Conservation (phyloP, 2,888 invertebrate genomes). For the Protonemura montana region DNA sequence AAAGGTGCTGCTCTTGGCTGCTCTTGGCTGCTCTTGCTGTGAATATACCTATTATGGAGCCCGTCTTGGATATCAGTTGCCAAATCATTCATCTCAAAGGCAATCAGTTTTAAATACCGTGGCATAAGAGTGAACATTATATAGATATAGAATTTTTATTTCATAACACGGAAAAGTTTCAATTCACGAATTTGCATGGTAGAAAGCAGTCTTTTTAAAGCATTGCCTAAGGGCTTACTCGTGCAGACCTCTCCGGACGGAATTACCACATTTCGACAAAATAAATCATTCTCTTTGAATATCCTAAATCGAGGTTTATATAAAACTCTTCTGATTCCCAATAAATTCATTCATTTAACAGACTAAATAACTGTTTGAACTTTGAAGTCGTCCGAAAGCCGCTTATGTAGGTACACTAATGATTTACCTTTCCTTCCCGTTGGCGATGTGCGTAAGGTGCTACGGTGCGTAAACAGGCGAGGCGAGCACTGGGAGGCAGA, state of each 20-base stretch:
- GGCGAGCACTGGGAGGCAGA: not conserved
- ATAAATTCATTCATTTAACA: not conserved
- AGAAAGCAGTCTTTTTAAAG: not conserved
- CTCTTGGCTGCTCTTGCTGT: not conserved
- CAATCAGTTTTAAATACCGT: not conserved
- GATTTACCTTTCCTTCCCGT: not conserved
- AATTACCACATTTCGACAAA: not conserved
- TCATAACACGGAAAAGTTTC: not conserved
- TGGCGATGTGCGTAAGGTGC: not conserved
- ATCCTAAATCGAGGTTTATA: not conserved
- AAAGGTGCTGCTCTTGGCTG: not conserved
- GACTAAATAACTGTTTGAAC: not conserved
- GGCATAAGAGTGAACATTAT: not conserved
- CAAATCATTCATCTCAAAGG: not conserved
- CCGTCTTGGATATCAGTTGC: not conserved
- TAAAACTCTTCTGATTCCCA: not conserved
- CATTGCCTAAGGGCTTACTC: not conserved
- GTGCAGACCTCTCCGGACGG: not conserved
- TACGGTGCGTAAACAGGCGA: not conserved
- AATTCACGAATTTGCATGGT: not conserved
- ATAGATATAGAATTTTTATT: not conserved
- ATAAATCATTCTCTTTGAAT: constrained; percentile 12
- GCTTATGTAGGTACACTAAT: not conserved
- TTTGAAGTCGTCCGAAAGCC: not conserved
- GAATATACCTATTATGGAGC: not conserved